Conservation (phyloP, 2,888 invertebrate genomes). For the Erebia ligea region DNA sequence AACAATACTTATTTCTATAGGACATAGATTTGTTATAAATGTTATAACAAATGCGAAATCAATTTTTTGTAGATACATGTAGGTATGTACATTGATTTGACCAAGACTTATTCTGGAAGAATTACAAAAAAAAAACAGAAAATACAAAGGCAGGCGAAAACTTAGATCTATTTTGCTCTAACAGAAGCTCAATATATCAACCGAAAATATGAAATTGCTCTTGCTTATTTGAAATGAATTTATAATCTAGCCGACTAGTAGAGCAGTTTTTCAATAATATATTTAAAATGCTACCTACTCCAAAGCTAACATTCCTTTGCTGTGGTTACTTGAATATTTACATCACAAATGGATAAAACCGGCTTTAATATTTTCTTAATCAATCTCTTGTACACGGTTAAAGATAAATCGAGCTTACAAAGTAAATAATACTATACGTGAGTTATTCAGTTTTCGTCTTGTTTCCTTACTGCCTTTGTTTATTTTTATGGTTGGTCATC, state of each 20-base stretch:
- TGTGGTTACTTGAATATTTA: background rate
- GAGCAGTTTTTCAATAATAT: background rate
- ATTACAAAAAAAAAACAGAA: background rate
- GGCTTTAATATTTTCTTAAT: background rate
- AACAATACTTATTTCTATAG: constrained; percentile 45
- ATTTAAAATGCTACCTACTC: background rate
- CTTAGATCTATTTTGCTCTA: background rate
- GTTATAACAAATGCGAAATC: constrained; percentile 65
- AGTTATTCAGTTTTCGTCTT: constrained; percentile 8
- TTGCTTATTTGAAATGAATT: background rate
- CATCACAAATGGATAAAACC: constrained; percentile 1
- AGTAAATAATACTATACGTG: background rate
- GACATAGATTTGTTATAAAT: constrained; percentile 67
- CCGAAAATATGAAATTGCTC: background rate
- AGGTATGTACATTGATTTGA: background rate
- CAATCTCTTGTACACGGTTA: background rate
- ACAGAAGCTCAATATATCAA: background rate
- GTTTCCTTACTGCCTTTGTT: constrained; percentile 29
- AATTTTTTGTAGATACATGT: constrained; percentile 10
- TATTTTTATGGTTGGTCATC: constrained; percentile 21
- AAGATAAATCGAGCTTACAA: constrained; percentile 2
- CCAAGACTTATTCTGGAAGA: background rate
- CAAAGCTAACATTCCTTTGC: background rate
- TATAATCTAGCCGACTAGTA: background rate
- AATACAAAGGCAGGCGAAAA: constrained; percentile 7